These are phyloP conservation scores for Microtus montanus DNA, from an alignment of 2,113 vertebrate species.

Conservation along the genomic window DNA sequence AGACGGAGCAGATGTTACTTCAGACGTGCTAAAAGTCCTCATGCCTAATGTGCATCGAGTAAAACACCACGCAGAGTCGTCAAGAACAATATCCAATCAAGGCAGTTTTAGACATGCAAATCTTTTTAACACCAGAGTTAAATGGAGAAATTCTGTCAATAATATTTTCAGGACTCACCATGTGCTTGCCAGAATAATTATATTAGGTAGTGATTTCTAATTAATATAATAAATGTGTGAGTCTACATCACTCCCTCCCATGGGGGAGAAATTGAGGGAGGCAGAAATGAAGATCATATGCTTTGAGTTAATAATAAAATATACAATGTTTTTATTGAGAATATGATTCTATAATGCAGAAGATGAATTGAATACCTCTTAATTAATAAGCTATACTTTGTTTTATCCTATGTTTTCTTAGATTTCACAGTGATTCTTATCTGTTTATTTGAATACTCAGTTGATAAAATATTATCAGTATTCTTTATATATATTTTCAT, in stretches of 20 bases:
- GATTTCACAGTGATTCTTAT: background rate
- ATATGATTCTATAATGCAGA: constrained; percentile 34
- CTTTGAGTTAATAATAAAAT: constrained; percentile 69
- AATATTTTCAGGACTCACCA: constrained; percentile 81
- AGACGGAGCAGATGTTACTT: constrained; percentile 91
- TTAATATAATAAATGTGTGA: constrained; percentile 83
- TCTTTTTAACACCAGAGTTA: constrained; percentile 83
- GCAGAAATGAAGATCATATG: constrained; percentile 75
- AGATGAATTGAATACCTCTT: constrained; percentile 27
- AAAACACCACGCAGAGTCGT: constrained; percentile 78
- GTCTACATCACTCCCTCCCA: constrained; percentile 66
- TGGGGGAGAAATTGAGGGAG: constrained; percentile 60
- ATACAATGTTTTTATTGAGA: constrained; percentile 59
- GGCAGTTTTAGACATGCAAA: constrained; percentile 84
- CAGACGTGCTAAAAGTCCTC: constrained; percentile 87
- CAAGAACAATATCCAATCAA: constrained; percentile 82
- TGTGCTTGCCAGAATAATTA: constrained; percentile 78
- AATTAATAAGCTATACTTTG: background rate
- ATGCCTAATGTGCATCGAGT: constrained; percentile 83
- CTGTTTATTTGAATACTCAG: background rate
- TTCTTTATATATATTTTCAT: constrained; percentile 4
- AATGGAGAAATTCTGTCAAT: constrained; percentile 81
- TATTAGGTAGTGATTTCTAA: constrained; percentile 81
- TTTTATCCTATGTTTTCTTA: background rate
- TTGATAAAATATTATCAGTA: constrained; percentile 15